Evolutionary conservation across 2,113 vertebrate genomes (phyloP).

Genomic region (Mixornis gularis): DNA sequence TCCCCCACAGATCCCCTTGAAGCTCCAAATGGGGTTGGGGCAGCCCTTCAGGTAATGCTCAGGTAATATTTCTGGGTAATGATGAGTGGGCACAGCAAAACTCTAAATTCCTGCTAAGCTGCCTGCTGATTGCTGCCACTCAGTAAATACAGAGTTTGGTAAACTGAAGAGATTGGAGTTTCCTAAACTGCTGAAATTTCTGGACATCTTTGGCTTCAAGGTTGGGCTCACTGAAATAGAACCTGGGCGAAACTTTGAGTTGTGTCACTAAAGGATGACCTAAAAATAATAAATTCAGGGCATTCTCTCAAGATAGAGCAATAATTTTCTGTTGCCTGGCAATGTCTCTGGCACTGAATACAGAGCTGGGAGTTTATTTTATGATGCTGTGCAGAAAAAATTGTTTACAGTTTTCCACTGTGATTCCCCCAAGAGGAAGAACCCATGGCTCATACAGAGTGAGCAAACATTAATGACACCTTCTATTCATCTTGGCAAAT

Average conservation of each 20-base stretch:
- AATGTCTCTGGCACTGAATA: neutral
- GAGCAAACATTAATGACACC: neutral
- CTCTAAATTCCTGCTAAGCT: neutral
- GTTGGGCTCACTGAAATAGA: neutral
- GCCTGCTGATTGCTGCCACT: neutral
- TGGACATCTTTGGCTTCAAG: neutral
- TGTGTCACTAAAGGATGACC: neutral
- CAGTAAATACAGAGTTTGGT: neutral
- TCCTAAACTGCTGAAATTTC: neutral
- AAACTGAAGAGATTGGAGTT: neutral
- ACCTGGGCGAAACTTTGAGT: neutral
- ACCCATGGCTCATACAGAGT: neutral
- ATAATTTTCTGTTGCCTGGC: conserved; percentile 51
- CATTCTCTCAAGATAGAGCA: conserved; percentile 8
- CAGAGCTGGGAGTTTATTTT: conserved; percentile 36
- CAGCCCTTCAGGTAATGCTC: neutral
- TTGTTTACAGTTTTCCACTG: conserved; percentile 44
- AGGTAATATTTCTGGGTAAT: neutral
- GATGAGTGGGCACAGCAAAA: neutral
- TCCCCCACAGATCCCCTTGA: neutral
- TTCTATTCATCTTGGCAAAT: conserved; percentile 21
- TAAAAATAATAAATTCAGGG: conserved; percentile 28
- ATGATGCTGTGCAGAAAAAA: conserved; percentile 39
- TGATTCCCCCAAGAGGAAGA: conserved; percentile 42
- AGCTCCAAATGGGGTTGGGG: neutral